Evolutionary conservation across 2,888 invertebrate genomes (phyloP).

Genomic region (Tenthredo livida): DNA sequence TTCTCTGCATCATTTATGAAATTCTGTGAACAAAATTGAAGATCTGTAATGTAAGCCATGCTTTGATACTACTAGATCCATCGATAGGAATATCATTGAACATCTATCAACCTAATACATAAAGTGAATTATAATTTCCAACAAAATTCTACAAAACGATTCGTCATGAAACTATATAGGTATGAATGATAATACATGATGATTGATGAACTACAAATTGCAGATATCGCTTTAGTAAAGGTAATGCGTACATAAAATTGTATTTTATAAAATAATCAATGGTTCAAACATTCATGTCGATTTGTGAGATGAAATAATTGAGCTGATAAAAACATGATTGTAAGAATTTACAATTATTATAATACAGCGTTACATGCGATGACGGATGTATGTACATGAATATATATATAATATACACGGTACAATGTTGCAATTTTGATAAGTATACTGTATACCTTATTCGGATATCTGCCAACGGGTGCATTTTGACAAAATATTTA

Average conservation of each 20-base stretch:
- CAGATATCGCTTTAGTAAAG: slow-evolving; percentile 18
- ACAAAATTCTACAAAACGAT: slow-evolving; percentile 22
- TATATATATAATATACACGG: slow-evolving; percentile 59
- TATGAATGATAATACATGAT: slow-evolving; percentile 10
- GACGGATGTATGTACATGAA: slow-evolving; percentile 58
- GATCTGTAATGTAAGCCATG: neutral
- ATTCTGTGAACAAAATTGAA: slow-evolving; percentile 80
- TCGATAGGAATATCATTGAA: slow-evolving; percentile 21
- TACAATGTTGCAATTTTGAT: slow-evolving; percentile 59
- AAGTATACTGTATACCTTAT: slow-evolving; percentile 68
- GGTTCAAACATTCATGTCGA: slow-evolving; percentile 21
- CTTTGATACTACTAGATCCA: neutral
- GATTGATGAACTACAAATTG: slow-evolving; percentile 30
- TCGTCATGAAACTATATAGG: neutral
- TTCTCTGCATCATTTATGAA: slow-evolving; percentile 90
- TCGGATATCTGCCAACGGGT: slow-evolving; percentile 70
- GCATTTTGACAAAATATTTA: slow-evolving; percentile 68
- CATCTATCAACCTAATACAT: slow-evolving; percentile 32
- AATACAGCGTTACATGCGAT: slow-evolving; percentile 63
- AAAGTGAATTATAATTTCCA: neutral
- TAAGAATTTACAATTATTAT: slow-evolving; percentile 33
- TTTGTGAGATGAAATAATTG: slow-evolving; percentile 39
- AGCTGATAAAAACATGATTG: slow-evolving; percentile 17
- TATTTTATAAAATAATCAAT: neutral
- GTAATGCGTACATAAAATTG: neutral